These are phyloP conservation scores for Pampus argenteus DNA, from an alignment of 2,797 vertebrate species.

Conservation along the genomic window DNA sequence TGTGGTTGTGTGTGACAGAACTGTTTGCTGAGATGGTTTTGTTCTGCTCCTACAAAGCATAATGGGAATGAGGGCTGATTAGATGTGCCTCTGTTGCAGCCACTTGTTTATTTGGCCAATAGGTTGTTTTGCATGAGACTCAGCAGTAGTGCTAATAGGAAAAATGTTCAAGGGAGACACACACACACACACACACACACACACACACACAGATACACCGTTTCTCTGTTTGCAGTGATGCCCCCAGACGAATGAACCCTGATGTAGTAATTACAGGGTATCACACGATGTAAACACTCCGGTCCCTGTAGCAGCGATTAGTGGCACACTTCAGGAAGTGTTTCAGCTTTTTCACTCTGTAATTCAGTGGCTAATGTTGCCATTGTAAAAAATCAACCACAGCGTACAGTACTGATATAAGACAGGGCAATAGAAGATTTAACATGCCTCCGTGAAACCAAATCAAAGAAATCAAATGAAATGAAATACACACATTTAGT, in stretches of 20 bases:
- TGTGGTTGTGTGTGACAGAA: background rate
- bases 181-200: background rate
- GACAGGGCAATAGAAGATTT: background rate
- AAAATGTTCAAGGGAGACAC: background rate
- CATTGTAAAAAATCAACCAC: background rate
- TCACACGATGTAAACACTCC: constrained; percentile 29
- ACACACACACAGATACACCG: background rate
- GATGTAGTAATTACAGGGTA: constrained; percentile 46
- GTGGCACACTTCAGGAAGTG: background rate
- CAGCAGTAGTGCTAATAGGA: constrained; percentile 10
- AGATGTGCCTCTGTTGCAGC: constrained; percentile 22
- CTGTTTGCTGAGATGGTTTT: background rate
- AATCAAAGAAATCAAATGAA: background rate
- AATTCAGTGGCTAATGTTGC: background rate
- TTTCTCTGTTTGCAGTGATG: constrained; percentile 2
- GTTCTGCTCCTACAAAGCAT: background rate
- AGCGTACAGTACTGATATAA: background rate
- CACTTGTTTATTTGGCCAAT: constrained; percentile 14
- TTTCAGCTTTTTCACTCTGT: constrained; percentile 11
- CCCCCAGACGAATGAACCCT: constrained; percentile 29
- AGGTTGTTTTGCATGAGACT: constrained; percentile 5
- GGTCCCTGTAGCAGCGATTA: constrained; percentile 3
- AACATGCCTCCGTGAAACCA: too few relatives aligned
- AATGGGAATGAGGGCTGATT: background rate
- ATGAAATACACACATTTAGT: too few relatives aligned